These are phyloP conservation scores for Alsophila aescularia DNA, from an alignment of 2,888 invertebrate genomes.

Conservation along the genomic window DNA sequence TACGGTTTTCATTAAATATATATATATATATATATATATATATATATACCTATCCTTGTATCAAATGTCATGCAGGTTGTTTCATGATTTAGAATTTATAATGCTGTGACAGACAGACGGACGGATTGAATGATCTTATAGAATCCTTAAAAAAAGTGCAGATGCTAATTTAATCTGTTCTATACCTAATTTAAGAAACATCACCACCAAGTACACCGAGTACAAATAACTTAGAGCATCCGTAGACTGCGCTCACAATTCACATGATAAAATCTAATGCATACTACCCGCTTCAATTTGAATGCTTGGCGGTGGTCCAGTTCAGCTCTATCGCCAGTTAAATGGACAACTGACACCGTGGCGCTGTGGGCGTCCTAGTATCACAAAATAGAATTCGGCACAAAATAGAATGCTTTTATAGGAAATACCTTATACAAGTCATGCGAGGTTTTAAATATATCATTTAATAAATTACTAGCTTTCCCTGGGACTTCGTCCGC, in stretches of 20 bases:
- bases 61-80: no score
- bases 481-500: no score
- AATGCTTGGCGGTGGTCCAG: conserved; percentile 59
- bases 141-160: no score
- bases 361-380: background rate
- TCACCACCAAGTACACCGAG: background rate
- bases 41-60: no score
- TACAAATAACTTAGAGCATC: conserved; percentile 4
- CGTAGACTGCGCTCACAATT: conserved; percentile 18
- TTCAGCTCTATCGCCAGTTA: conserved; percentile 48
- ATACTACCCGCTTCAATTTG: conserved; percentile 54
- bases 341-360: conserved; percentile 45
- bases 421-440: no score
- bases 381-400: background rate
- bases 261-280: conserved; percentile 34
- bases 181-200: background rate
- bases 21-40: no score
- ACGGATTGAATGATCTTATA: no score
- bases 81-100: no score
- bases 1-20: no score
- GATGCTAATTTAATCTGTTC: background rate
- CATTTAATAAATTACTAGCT: no score
- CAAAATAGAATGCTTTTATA: background rate
- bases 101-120: no score
- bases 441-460: no score